These are phyloP conservation scores for Platycheirus albimanus DNA, from an alignment of 2,888 invertebrate species.

Conservation along the genomic window DNA sequence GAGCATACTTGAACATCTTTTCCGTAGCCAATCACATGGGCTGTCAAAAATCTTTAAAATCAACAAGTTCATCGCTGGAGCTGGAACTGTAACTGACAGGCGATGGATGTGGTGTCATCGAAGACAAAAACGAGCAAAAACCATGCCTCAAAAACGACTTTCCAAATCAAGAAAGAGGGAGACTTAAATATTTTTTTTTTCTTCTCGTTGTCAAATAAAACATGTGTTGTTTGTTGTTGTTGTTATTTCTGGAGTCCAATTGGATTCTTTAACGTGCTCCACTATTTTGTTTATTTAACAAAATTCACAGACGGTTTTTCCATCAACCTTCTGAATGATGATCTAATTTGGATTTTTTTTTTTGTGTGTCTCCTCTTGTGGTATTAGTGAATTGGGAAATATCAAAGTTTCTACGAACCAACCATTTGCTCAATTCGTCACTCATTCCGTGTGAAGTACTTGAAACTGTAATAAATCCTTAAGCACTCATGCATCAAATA, in stretches of 20 bases:
- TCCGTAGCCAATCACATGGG: constrained; percentile 53
- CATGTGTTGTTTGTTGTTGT: constrained; percentile 76
- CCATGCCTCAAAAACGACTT: constrained; percentile 36
- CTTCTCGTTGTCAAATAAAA: constrained; percentile 55
- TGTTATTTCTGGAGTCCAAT: constrained; percentile 75
- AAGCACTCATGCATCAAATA: constrained; percentile 72
- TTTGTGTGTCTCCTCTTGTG: neutral
- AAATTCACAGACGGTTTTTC: constrained; percentile 67
- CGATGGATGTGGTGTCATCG: constrained; percentile 69
- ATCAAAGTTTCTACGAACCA: constrained; percentile 51
- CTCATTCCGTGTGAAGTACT: constrained; percentile 72
- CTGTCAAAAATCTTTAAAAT: constrained; percentile 58
- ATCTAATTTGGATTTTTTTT: constrained; percentile 66
- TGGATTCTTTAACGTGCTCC: constrained; percentile 71
- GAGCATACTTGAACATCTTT: constrained; percentile 52
- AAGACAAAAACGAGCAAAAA: constrained; percentile 39
- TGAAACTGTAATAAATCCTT: constrained; percentile 73
- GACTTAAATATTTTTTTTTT: constrained; percentile 39
- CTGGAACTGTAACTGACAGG: constrained; percentile 59
- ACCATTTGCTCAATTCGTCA: constrained; percentile 73
- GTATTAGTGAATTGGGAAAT: constrained; percentile 25
- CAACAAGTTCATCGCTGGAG: constrained; percentile 60
- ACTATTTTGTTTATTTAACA: constrained; percentile 61
- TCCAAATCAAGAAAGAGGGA: constrained; percentile 19
- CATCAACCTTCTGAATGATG: constrained; percentile 69